A percentile compares a stretch with the other conserved stretches of the same genome.
Evolutionary conservation across 2,888 invertebrate species (phyloP).

Genomic region (Philereme transversata): DNA sequence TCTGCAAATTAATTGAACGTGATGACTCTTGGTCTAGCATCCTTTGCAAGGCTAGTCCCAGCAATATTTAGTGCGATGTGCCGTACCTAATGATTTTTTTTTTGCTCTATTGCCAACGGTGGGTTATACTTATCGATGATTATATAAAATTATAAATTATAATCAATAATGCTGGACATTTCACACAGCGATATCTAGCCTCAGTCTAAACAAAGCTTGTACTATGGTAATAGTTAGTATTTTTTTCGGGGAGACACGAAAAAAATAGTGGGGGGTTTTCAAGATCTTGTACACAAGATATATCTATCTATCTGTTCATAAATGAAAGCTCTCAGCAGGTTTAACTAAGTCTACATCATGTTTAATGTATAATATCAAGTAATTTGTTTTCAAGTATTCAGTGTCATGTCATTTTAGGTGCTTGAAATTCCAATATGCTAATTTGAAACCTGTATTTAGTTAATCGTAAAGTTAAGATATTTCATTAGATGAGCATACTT

Average conservation of each 20-base stretch:
- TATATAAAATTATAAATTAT: too few species aligned
- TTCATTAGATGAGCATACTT: not conserved
- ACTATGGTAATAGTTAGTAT: too few species aligned
- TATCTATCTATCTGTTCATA: too few species aligned
- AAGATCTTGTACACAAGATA: too few species aligned
- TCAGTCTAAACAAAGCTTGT: too few species aligned
- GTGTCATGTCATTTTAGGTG: constrained; percentile 15
- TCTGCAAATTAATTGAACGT: constrained; percentile 21
- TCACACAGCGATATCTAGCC: too few species aligned
- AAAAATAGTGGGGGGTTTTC: too few species aligned
- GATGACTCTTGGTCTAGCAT: constrained; percentile 5
- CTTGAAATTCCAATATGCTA: constrained; percentile 12
- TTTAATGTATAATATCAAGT: constrained; percentile 6
- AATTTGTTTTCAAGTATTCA: constrained; percentile 5
- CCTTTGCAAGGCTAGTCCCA: not conserved
- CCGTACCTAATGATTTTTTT: too few species aligned
- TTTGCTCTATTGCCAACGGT: too few species aligned
- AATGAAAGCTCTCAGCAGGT: not conserved
- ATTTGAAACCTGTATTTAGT: constrained; percentile 3
- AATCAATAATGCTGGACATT: too few species aligned
- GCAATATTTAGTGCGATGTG: not conserved
- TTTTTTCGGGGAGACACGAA: too few species aligned
- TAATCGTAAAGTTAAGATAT: constrained; percentile 2
- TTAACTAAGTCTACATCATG: constrained; percentile 1
- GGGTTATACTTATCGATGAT: too few species aligned